A percentile compares a stretch with the other conserved stretches of the same genome.
Conservation (phyloP, 1,140 invertebrate genomes). For the Brachionus rotundiformis region DNA sequence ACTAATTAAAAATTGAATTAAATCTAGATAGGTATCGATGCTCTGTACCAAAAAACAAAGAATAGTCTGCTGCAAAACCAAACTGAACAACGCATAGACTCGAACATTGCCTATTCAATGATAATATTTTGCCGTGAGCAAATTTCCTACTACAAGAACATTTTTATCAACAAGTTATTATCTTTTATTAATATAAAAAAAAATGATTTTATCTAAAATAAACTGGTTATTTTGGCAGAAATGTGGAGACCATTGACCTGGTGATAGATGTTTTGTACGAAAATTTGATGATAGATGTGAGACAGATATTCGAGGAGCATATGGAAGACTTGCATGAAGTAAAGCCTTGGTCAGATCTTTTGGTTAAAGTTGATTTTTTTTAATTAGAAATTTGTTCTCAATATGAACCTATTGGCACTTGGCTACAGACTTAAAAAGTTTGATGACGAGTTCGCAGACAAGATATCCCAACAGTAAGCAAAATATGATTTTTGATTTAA, state of each 20-base stretch:
- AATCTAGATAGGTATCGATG: conserved; percentile 39
- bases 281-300: conserved; percentile 34
- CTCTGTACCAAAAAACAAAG: neutral
- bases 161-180: neutral
- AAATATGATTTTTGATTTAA: neutral
- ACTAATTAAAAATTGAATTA: neutral
- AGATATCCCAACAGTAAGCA: neutral
- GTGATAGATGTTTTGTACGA: neutral
- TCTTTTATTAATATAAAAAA: too few species aligned
- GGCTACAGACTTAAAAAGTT: conserved; percentile 43
- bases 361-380: neutral
- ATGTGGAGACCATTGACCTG: neutral
- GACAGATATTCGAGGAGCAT: neutral
- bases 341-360: too few species aligned
- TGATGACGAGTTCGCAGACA: neutral
- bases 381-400: neutral
- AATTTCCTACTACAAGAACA: conserved; percentile 18
- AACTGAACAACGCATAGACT: neutral
- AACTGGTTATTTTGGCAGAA: neutral
- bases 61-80: neutral
- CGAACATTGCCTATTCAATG: conserved; percentile 24
- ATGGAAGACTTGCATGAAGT: conserved; percentile 43
- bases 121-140: conserved; percentile 26
- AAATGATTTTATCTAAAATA: neutral
- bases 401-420: conserved; percentile 34